A percentile compares a stretch with the other conserved stretches of the same genome.
These are phyloP conservation scores for Latheticus oryzae DNA, from an alignment of 2,888 invertebrate genomes.

Conservation along the genomic window DNA sequence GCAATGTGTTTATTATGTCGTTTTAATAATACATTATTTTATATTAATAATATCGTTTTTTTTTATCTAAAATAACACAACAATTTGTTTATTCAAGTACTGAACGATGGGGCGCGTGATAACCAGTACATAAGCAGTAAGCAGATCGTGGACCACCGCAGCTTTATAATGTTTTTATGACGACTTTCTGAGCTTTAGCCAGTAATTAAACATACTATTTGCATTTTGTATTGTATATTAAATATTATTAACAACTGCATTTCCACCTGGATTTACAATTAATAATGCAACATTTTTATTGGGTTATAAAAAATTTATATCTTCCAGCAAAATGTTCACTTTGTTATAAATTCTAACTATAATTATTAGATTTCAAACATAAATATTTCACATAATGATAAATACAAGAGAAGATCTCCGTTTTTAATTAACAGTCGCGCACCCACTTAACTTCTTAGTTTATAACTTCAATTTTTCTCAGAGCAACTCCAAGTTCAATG, in stretches of 20 bases:
- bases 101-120: slow-evolving; percentile 40
- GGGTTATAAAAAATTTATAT: no score
- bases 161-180: slow-evolving; percentile 49
- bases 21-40: no score
- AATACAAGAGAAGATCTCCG: slow-evolving; percentile 25
- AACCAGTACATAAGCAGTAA: slow-evolving; percentile 22
- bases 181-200: slow-evolving; percentile 44
- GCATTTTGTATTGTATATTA: slow-evolving; percentile 49
- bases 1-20: slow-evolving; percentile 39
- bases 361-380: no score
- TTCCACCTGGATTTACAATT: no score
- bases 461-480: slow-evolving; percentile 36
- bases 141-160: slow-evolving; percentile 47
- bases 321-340: no score
- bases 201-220: slow-evolving; percentile 55
- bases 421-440: slow-evolving; percentile 34
- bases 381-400: no score
- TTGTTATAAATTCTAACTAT: no score
- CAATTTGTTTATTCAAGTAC: slow-evolving; percentile 1
- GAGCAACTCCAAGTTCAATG: slow-evolving; percentile 17
- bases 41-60: no score
- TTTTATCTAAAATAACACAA: no score
- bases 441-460: slow-evolving; percentile 34
- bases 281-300: no score
- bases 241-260: slow-evolving; percentile 44